A percentile compares a stretch with the other conserved stretches of the same genome.
Conservation (phyloP, 2,888 invertebrate genomes). For the Callinectes sapidus region DNA sequence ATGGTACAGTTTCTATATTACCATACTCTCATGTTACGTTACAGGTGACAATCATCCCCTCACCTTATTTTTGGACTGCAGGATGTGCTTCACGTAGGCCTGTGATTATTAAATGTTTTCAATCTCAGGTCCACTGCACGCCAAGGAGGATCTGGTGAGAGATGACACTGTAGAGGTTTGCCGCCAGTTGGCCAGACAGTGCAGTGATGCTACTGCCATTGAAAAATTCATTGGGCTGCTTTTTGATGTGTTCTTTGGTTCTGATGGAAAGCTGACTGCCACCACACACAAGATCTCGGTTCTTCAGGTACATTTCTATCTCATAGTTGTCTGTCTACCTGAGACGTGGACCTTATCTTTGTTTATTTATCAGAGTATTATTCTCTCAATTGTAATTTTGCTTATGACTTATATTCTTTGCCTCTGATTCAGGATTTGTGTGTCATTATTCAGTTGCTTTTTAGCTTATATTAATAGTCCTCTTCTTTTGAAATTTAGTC, state of each 20-base stretch:
- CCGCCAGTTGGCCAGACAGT: conserved; percentile 83
- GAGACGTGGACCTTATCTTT: not conserved
- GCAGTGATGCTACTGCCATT: conserved; percentile 82
- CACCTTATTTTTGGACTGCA: conserved; percentile 70
- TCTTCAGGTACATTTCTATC: conserved; percentile 80
- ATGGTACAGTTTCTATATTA: not conserved
- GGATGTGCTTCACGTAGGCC: conserved; percentile 68
- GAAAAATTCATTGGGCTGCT: conserved; percentile 81
- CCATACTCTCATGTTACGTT: not conserved
- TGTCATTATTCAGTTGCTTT: not conserved
- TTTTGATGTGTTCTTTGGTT: conserved; percentile 90
- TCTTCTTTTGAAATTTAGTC: not conserved
- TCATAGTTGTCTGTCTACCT: not conserved
- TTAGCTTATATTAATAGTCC: not conserved
- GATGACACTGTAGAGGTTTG: conserved; percentile 85
- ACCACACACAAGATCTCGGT: conserved; percentile 92
- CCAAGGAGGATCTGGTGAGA: conserved; percentile 88
- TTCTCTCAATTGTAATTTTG: not conserved
- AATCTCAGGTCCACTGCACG: conserved; percentile 80
- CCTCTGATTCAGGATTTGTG: not conserved
- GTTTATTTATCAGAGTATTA: not conserved
- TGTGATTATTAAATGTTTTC: conserved; percentile 27
- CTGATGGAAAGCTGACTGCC: conserved; percentile 92
- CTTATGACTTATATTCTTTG: not conserved
- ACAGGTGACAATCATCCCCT: too few relatives aligned